These are phyloP conservation scores for Rhineura floridana DNA, from an alignment of 2,113 vertebrate species.

Conservation along the genomic window DNA sequence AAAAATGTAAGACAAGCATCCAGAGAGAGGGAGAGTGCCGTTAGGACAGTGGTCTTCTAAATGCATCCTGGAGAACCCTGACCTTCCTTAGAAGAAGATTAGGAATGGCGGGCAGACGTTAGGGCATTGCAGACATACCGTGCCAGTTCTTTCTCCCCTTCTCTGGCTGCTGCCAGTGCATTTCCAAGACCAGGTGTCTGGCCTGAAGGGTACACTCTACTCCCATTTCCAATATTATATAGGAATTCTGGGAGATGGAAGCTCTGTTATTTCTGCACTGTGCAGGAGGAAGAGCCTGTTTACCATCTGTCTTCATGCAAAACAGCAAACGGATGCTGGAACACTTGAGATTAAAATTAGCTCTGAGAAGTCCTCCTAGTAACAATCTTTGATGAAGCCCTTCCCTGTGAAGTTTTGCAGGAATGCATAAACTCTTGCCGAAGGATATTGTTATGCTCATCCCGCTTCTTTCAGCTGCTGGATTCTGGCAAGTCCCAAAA, in stretches of 20 bases:
- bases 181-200: not conserved
- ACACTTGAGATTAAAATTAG: not conserved
- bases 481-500: not conserved
- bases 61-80: not conserved
- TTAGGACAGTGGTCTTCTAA: slow-evolving; percentile 9
- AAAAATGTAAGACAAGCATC: slow-evolving; percentile 47
- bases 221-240: not conserved
- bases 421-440: not conserved
- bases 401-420: not conserved
- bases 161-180: no score
- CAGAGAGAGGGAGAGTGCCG: slow-evolving; percentile 25
- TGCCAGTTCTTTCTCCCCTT: no score
- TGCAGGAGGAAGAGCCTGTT: not conserved
- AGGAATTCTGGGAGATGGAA: not conserved
- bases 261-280: not conserved
- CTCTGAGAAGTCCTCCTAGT: not conserved
- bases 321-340: not conserved
- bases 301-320: rapidly evolving
- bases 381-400: slow-evolving; percentile 1
- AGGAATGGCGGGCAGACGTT: not conserved
- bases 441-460: not conserved
- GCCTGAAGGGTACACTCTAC: not conserved
- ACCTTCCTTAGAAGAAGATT: not conserved
- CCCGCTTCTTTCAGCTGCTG: not conserved
- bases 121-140: no score